Evolutionary conservation across 2,888 invertebrate genomes (phyloP).

Genomic region (Leucophenga maculata): DNA sequence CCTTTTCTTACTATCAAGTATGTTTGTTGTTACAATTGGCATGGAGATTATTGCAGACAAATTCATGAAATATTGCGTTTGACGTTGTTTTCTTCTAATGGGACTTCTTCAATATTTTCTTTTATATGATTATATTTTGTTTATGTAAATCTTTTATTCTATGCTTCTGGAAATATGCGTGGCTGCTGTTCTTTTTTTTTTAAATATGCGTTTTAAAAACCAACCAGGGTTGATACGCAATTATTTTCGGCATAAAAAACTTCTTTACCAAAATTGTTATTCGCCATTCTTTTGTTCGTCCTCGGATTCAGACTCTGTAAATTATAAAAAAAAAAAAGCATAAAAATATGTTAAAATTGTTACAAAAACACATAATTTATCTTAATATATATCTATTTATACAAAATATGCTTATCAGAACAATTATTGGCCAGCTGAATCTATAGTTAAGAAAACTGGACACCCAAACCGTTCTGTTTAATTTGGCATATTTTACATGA

Average conservation of each 20-base stretch:
- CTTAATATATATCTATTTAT: no score
- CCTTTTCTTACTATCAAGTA: background rate
- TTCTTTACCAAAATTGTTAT: slow-evolving; percentile 47
- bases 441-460: slow-evolving; percentile 57
- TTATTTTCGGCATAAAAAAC: no score
- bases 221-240: background rate
- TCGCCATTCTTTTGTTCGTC: slow-evolving; percentile 70
- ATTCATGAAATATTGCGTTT: background rate
- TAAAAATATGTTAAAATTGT: background rate
- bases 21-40: slow-evolving; percentile 4
- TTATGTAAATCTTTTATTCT: slow-evolving; percentile 3
- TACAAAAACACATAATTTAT: no score
- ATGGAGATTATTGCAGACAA: slow-evolving; percentile 1
- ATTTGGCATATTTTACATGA: slow-evolving; percentile 53
- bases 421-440: slow-evolving; percentile 57
- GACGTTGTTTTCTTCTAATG: background rate
- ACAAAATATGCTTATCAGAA: background rate
- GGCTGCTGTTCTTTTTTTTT: background rate
- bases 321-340: slow-evolving; percentile 8
- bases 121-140: slow-evolving; percentile 30
- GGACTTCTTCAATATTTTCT: slow-evolving; percentile 17
- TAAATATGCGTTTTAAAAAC: background rate
- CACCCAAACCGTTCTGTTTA: slow-evolving; percentile 59
- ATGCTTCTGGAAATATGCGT: background rate
- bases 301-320: slow-evolving; percentile 72